Base-by-base conservation (phyloP, 2,113 vertebrate genomes). In the Laterallus jamaicensis region DNA sequence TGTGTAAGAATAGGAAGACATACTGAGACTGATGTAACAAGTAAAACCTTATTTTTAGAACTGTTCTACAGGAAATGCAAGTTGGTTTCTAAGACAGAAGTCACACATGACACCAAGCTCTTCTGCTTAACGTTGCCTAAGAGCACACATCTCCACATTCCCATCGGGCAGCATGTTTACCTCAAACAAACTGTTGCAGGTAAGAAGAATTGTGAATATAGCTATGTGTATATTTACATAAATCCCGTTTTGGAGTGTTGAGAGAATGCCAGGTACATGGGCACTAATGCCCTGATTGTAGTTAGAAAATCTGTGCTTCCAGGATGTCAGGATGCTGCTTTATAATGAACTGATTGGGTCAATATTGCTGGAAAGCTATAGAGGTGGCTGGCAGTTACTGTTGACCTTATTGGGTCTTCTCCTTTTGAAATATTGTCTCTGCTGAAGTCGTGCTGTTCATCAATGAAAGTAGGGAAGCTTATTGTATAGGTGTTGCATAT, bases 161-260 rank as follows among this genome's bases (percentile, higher is more conserved):
- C 99, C 67, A 91, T 98, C 47, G 99, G 99, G 70, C 98, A 98
- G 68, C 99, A 99, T 14, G 79, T 99, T 98, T 99, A 99, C 98
- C 98, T 99, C 98, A 99, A 98, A 95, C 97, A 98, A 44, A 78
- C 93, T 31, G 86, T 99, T 96, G 92, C 98, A 98, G 99, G 99
- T 99, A 97, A 97, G 89, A 81, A 63, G 74, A 93, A 80, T 6
- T 13, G 26, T 70, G 40, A 74, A 28, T 11, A 20, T 66, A 32
- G 13, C 54, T 25, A 13, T 59, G 19, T 21, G 5, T 68, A 7
- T 78, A 49, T 56, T 55, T 42, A 31, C 5, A 60, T 81, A 67
- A 63, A 60, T 70, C 59, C 11, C 18, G 75, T 87, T 59, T 55
- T 28, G 3, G 40, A 49, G 18, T 47, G 7, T 44, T 58, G 50